These are phyloP conservation scores for Resseliella maxima DNA, from an alignment of 2,888 invertebrate genomes.

Conservation along the genomic window DNA sequence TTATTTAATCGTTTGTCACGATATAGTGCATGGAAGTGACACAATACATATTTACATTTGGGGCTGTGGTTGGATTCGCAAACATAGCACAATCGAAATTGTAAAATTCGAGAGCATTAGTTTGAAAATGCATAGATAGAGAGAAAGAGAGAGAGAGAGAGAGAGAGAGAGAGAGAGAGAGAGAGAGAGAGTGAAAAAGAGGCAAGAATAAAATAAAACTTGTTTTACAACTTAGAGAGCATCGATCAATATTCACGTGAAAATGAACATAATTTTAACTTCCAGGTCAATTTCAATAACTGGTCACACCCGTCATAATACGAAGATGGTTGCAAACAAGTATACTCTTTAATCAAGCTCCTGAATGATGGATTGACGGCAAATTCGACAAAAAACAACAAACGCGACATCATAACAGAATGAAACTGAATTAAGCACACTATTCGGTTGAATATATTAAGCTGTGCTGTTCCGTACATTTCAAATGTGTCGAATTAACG, in stretches of 20 bases:
- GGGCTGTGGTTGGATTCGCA: too few species aligned
- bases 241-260: not conserved
- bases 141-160: too few species aligned
- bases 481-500: constrained; percentile 23
- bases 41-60: not conserved
- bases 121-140: too few species aligned
- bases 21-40: not conserved
- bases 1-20: constrained; percentile 38
- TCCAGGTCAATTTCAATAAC: not conserved
- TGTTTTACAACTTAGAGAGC: not conserved
- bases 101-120: not conserved
- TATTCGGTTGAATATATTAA: not conserved
- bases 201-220: not conserved
- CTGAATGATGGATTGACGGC: not conserved
- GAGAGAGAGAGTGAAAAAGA: too few species aligned
- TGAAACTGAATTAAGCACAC: not conserved
- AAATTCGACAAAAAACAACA: not conserved
- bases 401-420: not conserved
- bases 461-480: constrained; percentile 30
- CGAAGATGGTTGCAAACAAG: not conserved
- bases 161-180: too few species aligned
- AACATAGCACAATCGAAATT: too few species aligned
- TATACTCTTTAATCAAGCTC: not conserved
- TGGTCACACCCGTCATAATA: not conserved
- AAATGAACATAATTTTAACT: not conserved